Conservation (phyloP, 2,797 vertebrate species). For the Sebastes glaucus region DNA sequence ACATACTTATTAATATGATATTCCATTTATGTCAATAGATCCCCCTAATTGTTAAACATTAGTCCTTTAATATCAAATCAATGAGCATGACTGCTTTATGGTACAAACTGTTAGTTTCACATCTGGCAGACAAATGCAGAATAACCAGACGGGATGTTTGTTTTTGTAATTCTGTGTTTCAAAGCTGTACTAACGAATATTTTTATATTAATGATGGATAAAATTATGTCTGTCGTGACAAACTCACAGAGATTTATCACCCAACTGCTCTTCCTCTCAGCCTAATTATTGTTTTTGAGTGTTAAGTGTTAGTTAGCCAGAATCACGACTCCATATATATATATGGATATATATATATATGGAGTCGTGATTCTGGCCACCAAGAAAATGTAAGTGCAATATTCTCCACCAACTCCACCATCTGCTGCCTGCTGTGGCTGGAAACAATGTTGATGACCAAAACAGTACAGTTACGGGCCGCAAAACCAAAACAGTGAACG, state of each 20-base stretch:
- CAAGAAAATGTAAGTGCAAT: neutral
- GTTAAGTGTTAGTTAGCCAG: neutral
- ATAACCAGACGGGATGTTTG: neutral
- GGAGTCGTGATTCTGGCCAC: neutral
- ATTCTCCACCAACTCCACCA: neutral
- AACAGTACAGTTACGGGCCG: neutral
- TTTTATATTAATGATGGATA: neutral
- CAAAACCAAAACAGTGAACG: neutral
- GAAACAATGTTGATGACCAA: neutral
- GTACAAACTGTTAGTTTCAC: neutral
- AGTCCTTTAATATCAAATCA: neutral
- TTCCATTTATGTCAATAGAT: too few species aligned
- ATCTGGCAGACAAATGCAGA: neutral
- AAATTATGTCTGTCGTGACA: neutral
- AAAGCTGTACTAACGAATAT: neutral
- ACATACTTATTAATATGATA: too few species aligned
- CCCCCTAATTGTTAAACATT: too few species aligned
- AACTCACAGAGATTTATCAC: neutral
- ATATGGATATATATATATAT: neutral
- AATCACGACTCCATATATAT: too few species aligned
- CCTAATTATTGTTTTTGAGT: too few species aligned
- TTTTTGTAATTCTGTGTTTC: neutral
- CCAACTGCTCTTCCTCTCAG: neutral
- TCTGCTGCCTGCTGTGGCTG: neutral
- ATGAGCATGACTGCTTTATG: too few species aligned